Base-by-base conservation (phyloP, 2,888 invertebrate species). In the Zelleria hepariella region DNA sequence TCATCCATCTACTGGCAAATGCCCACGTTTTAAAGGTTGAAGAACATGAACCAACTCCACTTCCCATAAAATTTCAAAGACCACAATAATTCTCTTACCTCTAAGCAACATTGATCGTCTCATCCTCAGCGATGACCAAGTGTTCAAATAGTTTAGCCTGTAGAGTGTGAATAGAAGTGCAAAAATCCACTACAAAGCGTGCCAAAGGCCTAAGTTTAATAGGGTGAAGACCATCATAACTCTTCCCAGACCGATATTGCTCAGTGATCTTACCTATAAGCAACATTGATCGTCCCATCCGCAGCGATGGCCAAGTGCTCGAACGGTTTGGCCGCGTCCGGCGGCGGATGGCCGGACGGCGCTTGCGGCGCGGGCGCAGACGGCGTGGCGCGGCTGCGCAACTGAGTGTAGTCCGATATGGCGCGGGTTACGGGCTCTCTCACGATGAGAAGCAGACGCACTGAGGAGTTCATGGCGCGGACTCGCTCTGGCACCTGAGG, bases 321-420 rank as follows among this genome's bases (percentile, higher is more conserved):
- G 78, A 96, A 96, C 60, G 93, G 92, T 67, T 93, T 91, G 7
- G 86, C 74, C 58, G 90, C 74, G 62, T 86, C 84, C 0, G 86
- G 73, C 32, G 76, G 67, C 0, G 85, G 79, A 60, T 81, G 78
- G 25, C 78, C 77, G 49, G 82, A 68, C 0, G 78, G 81, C 61
- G 89, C 84, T 48, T 82, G 68, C 0, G 78, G 81, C 61, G 89
- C 85, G 5, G 94, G 92, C 64, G 92, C 92, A 8, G 94, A 93
- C 0, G 95, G 93, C 47, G 94, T 93, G 24, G 95, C 94, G 73
- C 95, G 94, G 68, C 94, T 95, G 64, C 95, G 92, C 68, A 98
- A 90, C 83, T 98, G 98, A 21, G 97, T 96, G 86, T 98, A 98
- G 90, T 99, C 99, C 15, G 98, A 98, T 72, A 99, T 96, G 58